Base-by-base conservation (phyloP, 1,140 invertebrate genomes). In the Palaemon carinicauda region DNA sequence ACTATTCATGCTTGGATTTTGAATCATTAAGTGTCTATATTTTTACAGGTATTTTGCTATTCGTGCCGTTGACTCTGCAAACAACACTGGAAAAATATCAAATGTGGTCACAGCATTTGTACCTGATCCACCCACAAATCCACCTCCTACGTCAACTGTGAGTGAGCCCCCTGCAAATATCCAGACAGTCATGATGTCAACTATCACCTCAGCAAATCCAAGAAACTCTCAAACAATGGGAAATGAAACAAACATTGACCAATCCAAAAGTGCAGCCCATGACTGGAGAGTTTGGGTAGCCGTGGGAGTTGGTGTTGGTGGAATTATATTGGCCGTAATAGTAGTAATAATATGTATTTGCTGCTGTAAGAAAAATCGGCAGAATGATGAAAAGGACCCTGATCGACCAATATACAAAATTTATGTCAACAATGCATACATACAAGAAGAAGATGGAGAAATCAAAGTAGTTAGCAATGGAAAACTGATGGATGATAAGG, bases 91-190 rank as follows among this genome's bases (percentile, higher is more conserved):
- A 0, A 91, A 92, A 7, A 90, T 93, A 21, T 94, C 94, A 0
- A 95, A 94, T 89, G 92, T 93, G 89, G 93, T 93, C 10, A 90
- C 92, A 31, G 91, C 93, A 41, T 91, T 92, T n/a, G 92, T 93
- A 1, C 92, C 92, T 1, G 86, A 90, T 50, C 89, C 89, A 10
- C 81, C 87, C 21, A 89, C 88, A 14, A 82, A 82, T 27, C 74
- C 78, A 10, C 85, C 56, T 17, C 50, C 77, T 4, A 84, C 73
- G 15, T 27, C n/a, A 12, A 53, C 83, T n/a, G 60, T 54, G 15
- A 69, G 27, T 33, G 56, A 60, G 5, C 50, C 65, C 21, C 52
- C 69, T 17, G 71, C 84, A 4, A 75, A 41, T 54, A 69, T 85
- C 41, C 84, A 87, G 21, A 87, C 82, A 7, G 85, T 87, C 54